Percentiles rank a stretch among this genome's conserved stretches.
phyloP scores from a whole-genome alignment of 2,113 vertebrate species.

The Lynx canadensis region DNA sequence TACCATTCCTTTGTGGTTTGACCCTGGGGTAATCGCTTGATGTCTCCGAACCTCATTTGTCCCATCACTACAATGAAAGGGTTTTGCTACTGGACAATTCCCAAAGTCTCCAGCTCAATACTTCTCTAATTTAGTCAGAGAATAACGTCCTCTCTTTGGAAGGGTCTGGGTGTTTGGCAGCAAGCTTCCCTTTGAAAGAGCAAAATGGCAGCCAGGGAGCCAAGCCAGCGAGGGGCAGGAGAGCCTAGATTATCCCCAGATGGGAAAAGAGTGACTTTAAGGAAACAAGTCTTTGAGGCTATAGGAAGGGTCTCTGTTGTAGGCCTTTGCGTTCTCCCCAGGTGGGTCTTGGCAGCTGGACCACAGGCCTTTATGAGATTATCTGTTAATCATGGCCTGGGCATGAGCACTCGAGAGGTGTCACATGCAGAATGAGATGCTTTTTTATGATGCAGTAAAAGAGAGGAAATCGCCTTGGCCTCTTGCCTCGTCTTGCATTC shows the following conservation, averaged over 20 bases:
- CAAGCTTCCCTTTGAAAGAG: not conserved
- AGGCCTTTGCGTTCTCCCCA: constrained; percentile 14
- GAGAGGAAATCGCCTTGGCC: constrained; percentile 83
- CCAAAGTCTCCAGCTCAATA: not conserved
- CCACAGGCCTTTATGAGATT: constrained; percentile 67
- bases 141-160: not conserved
- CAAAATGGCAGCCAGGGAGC: not conserved
- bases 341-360: constrained; percentile 45
- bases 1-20: not conserved
- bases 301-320: not conserved
- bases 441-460: constrained; percentile 83
- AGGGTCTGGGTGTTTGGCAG: not conserved
- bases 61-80: not conserved
- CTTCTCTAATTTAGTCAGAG: not conserved
- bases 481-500: constrained; percentile 62
- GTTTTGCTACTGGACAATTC: not conserved
- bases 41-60: not conserved
- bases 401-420: constrained; percentile 70
- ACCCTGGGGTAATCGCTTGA: not conserved
- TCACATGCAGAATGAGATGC: constrained; percentile 74
- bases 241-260: not conserved
- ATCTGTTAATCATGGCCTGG: constrained; percentile 74
- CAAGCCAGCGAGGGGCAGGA: constrained; percentile 9
- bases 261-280: not conserved
- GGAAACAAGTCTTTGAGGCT: not conserved